These are phyloP conservation scores for Phyllotreta striolata DNA, from an alignment of 2,888 invertebrate genomes.

Conservation along the genomic window DNA sequence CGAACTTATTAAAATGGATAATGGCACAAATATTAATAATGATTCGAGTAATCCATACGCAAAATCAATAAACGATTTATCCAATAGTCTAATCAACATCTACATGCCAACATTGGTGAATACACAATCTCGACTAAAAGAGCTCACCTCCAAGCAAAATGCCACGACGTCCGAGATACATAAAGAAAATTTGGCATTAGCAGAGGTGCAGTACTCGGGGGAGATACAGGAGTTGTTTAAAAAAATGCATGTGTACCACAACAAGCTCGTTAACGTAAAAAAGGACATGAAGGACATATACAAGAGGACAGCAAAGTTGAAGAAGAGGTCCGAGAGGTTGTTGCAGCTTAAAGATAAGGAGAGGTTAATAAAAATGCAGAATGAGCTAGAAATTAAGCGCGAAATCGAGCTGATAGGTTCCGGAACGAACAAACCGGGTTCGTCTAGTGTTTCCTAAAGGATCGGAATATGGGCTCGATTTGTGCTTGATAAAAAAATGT, in stretches of 20 bases:
- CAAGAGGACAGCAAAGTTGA: slow-evolving; percentile 44
- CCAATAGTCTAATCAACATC: slow-evolving; percentile 37
- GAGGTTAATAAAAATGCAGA: slow-evolving; percentile 30
- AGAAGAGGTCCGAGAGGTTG: slow-evolving; percentile 41
- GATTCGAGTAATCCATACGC: slow-evolving; percentile 31
- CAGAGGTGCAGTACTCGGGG: slow-evolving; percentile 41
- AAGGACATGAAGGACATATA: slow-evolving; percentile 45
- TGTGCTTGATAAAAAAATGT: too few species aligned
- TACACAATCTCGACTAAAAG: slow-evolving; percentile 39
- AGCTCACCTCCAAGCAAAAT: slow-evolving; percentile 43
- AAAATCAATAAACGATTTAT: slow-evolving; percentile 29
- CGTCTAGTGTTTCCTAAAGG: too few species aligned
- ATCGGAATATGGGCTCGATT: too few species aligned
- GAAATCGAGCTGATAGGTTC: slow-evolving; percentile 34
- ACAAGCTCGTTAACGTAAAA: slow-evolving; percentile 43
- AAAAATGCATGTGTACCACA: slow-evolving; percentile 44
- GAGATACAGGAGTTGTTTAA: slow-evolving; percentile 44
- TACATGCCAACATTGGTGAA: slow-evolving; percentile 39
- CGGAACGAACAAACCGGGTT: slow-evolving; percentile 21
- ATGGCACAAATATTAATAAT: too few species aligned
- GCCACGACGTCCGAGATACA: slow-evolving; percentile 41
- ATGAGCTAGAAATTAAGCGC: slow-evolving; percentile 31
- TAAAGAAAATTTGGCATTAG: slow-evolving; percentile 43
- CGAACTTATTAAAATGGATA: too few species aligned
- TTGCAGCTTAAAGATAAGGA: slow-evolving; percentile 41